Conservation (phyloP, 2,113 vertebrate genomes). For the Oryzias woworae region DNA sequence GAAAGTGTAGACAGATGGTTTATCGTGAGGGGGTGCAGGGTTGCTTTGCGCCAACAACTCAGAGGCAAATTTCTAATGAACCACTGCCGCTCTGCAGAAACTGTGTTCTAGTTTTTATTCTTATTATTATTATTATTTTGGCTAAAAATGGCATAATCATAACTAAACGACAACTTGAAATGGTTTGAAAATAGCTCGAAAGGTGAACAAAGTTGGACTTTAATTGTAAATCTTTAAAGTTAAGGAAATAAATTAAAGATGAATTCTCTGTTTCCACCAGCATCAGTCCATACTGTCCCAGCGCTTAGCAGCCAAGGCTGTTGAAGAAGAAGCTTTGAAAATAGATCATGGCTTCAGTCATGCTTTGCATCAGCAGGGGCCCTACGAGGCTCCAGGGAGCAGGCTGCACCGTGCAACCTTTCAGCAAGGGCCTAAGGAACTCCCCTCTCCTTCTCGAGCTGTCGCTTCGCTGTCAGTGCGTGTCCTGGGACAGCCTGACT, state of each 20-base stretch:
- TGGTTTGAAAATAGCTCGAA: too few species aligned
- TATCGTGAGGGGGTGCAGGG: too few species aligned
- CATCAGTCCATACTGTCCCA: slow-evolving; percentile 44
- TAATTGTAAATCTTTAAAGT: background rate
- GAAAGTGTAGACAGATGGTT: too few species aligned
- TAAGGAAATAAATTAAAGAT: background rate
- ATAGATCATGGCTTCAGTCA: slow-evolving; percentile 34
- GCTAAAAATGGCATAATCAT: too few species aligned
- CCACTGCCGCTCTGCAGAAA: too few species aligned
- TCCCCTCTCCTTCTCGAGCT: slow-evolving; percentile 75
- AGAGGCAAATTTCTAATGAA: too few species aligned
- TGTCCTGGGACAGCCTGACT: slow-evolving; percentile 73
- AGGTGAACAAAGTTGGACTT: too few species aligned
- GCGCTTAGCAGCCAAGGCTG: slow-evolving; percentile 33
- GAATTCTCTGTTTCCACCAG: slow-evolving; percentile 30
- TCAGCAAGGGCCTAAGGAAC: slow-evolving; percentile 66
- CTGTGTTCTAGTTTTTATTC: too few species aligned
- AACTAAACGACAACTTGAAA: too few species aligned
- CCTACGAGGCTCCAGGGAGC: slow-evolving; percentile 64
- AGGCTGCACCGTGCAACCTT: slow-evolving; percentile 62
- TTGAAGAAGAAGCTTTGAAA: slow-evolving; percentile 34
- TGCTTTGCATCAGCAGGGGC: slow-evolving; percentile 39
- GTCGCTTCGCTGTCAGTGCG: slow-evolving; percentile 81
- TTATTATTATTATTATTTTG: too few species aligned
- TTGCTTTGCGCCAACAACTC: too few species aligned